These are phyloP conservation scores for Magallana angulata DNA, from an alignment of 1,140 invertebrate genomes.

Conservation along the genomic window DNA sequence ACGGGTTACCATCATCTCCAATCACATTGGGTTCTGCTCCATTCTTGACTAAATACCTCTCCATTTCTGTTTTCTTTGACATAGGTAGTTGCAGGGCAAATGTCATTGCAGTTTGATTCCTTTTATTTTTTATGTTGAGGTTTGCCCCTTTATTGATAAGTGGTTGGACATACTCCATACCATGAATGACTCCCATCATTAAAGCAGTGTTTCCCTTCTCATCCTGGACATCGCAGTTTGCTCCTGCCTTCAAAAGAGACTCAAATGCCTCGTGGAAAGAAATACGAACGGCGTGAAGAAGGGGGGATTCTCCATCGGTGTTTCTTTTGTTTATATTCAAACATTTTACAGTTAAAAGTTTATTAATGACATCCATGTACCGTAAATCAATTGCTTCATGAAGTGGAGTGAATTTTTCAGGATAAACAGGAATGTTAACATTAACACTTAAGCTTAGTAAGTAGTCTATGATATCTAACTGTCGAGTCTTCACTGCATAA, in stretches of 20 bases:
- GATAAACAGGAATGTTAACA: slow-evolving; percentile 54
- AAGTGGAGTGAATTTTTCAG: slow-evolving; percentile 52
- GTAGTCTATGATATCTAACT: slow-evolving; percentile 40
- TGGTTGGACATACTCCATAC: slow-evolving; percentile 55
- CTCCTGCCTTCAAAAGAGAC: slow-evolving; percentile 52
- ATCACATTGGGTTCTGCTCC: slow-evolving; percentile 66
- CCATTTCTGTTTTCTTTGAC: slow-evolving; percentile 59
- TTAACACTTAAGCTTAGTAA: slow-evolving; percentile 50
- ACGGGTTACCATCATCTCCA: slow-evolving; percentile 59
- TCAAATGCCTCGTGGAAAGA: slow-evolving; percentile 63
- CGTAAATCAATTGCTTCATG: slow-evolving; percentile 61
- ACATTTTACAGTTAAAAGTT: slow-evolving; percentile 49
- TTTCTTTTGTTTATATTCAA: slow-evolving; percentile 59
- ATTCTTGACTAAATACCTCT: slow-evolving; percentile 63
- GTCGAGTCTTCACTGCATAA: slow-evolving; percentile 2
- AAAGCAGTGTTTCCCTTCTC: slow-evolving; percentile 54
- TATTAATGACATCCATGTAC: slow-evolving; percentile 49
- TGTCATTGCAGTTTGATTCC: slow-evolving; percentile 63
- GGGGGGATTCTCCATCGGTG: slow-evolving; percentile 52
- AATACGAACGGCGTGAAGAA: slow-evolving; percentile 55
- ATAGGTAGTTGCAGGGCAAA: slow-evolving; percentile 69
- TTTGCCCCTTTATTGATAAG: slow-evolving; percentile 63
- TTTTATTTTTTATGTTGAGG: slow-evolving; percentile 59
- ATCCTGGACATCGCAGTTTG: slow-evolving; percentile 48
- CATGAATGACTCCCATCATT: slow-evolving; percentile 58